Evolutionary conservation across 1,140 invertebrate genomes (phyloP), one percentile per base, ranked within the genome.

Genomic region (Amyelois transitella): DNA sequence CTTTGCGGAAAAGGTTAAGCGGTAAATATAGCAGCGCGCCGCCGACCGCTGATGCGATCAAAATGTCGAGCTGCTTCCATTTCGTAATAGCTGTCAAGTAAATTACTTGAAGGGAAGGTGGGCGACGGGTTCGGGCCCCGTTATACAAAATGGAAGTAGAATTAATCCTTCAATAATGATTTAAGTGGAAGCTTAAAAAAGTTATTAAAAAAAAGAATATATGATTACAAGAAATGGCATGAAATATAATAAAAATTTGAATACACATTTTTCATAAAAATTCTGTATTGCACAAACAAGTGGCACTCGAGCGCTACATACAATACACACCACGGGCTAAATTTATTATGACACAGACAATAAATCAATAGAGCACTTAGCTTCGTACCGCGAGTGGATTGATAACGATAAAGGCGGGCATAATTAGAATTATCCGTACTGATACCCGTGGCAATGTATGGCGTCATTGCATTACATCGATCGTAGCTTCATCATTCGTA

Each of bases 391-490:
- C 18, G 49, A 67, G 53, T 55, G 55, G 45, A 20, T 43, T 55
- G 69, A 69, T 69, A 69, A 64, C 65, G 59, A 67, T 69, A 72
- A 64, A 57, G 32, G 32, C n/a, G n/a, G 47, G 25, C 51, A 47
- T 58, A 59, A 66, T 66, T 62, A 61, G 60, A 60, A 63, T 66
- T 55, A 56, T 32, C 52, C 25, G 8, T 49, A 43, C n/a, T 59
- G 53, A 62, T 64, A 65, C 53, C 52, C 57, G 69, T 63, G 64
- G 63, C n/a, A 21, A 55, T 56, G 43, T 53, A 57, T 28, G 67
- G 71, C 73, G 74, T 80, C 75, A 80, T 70, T 52, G 32, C 1
- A 38, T 38, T 28, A 55, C 58, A 75, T 80, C 66, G 73, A 80
- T 77, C 56, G 51, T 69, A 59, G 55, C 58, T 69, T 62, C 52